phyloP scores from a whole-genome alignment of 1,140 invertebrate genomes.

The Chrysoperla carnea region DNA sequence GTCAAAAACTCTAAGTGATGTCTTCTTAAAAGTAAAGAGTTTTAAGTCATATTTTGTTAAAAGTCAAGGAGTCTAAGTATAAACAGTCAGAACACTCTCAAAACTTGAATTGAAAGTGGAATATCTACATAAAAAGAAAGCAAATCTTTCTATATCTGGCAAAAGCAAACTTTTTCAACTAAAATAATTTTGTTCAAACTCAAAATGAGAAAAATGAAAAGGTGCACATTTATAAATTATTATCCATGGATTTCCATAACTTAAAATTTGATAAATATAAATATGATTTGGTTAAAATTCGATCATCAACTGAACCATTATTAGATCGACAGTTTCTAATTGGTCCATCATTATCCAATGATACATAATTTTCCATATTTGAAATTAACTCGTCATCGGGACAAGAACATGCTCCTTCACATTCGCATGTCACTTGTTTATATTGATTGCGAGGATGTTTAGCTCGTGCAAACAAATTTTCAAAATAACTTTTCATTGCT shows the following conservation, averaged over 20 bases:
- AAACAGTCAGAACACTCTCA: too few relatives aligned
- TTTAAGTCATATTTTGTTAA: too few relatives aligned
- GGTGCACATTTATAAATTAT: background rate
- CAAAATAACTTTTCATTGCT: background rate
- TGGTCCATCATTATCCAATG: background rate
- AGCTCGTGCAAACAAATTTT: background rate
- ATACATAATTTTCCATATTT: background rate
- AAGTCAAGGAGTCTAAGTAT: too few relatives aligned
- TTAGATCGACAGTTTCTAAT: background rate
- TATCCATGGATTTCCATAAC: background rate
- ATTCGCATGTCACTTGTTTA: background rate
- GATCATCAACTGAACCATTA: background rate
- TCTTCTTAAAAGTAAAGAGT: too few relatives aligned
- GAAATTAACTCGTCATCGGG: background rate
- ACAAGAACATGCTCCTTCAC: background rate
- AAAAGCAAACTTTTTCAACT: too few relatives aligned
- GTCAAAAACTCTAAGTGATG: too few relatives aligned
- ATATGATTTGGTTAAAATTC: background rate
- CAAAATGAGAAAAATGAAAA: too few relatives aligned
- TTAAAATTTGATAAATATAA: background rate
- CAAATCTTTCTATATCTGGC: too few relatives aligned
- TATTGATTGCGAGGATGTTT: background rate
- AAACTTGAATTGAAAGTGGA: too few relatives aligned
- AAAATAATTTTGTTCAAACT: too few relatives aligned
- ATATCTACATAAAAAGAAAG: too few relatives aligned